Base-by-base conservation (phyloP, 2,113 vertebrate genomes). In the Xyrauchen texanus region DNA sequence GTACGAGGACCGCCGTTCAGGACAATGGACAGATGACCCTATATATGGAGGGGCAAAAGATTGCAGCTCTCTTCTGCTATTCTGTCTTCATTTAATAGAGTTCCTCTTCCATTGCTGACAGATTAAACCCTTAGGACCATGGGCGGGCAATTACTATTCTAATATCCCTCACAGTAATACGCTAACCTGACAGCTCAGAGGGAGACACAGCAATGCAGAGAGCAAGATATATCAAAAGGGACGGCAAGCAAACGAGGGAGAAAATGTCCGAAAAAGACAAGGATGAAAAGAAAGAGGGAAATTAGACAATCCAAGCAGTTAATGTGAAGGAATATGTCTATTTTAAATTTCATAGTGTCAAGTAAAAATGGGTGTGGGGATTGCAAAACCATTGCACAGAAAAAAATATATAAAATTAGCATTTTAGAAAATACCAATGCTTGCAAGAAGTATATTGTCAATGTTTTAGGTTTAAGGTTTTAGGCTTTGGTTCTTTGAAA, bases 81-180 rank as follows among this genome's bases (percentile, higher is more conserved):
- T 63, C 61, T 13, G 21, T 79, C 13, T 64, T 16, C 34, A 63
- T 15, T 71, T 79, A 64, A 71, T 71, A 63, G 68, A 34, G 21
- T 71, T 79, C 77, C 13, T 76, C 49, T 45, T 65, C 74, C 11
- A 44, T 15, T 61, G 12, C 58, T 62, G 65, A 69, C 65, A 69
- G 77, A 78, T 70, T 61, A 70, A 79, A 70, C 53, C 77, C 77
- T 71, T n/a, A 64, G 8, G n/a, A 68, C 47, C 68, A 70, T 52
- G 61, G 58, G 21, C 66, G 42, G 68, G 7, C 76, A 71, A 79
- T 79, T 64, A 71, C 34, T 13, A 79, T 71, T 79, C 77, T 71
- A 79, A 79, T 52, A 79, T 76, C 61, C 47, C 73, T 65, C 16
- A 76, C 49, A 47, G 73, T 76, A 65, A 65, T 42, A 76, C 60